Percentiles rank a stretch among this genome's conserved stretches.
phyloP scores from a whole-genome alignment of 2,888 invertebrate species.

The Xestia rhomboidea region DNA sequence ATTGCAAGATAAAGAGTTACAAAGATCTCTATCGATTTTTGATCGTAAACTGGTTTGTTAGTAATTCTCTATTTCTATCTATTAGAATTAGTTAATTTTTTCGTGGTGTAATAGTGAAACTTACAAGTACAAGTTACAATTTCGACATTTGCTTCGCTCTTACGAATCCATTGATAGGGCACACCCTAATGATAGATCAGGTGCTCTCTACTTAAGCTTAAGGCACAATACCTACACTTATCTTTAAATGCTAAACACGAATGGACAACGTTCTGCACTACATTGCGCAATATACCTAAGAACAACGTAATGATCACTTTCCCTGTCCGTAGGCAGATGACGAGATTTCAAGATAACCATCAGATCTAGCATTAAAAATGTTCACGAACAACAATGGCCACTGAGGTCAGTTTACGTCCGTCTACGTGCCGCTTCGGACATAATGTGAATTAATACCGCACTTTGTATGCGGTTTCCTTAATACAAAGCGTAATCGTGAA shows the following conservation, averaged over 20 bases:
- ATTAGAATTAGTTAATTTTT: constrained; percentile 14
- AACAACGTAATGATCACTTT: constrained; percentile 76
- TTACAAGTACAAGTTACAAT: constrained; percentile 1
- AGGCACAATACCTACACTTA: constrained; percentile 27
- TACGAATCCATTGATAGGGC: constrained; percentile 10
- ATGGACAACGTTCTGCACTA: constrained; percentile 68
- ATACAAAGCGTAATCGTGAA: constrained; percentile 41
- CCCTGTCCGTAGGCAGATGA: constrained; percentile 78
- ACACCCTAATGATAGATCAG: constrained; percentile 33
- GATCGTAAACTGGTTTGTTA: constrained; percentile 34
- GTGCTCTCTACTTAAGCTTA: constrained; percentile 19
- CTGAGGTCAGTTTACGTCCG: constrained; percentile 53
- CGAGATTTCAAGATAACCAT: constrained; percentile 47
- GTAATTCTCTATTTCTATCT: constrained; percentile 9
- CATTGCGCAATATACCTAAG: constrained; percentile 71
- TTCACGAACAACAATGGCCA: constrained; percentile 43
- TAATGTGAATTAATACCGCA: constrained; percentile 48
- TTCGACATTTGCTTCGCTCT: constrained; percentile 6
- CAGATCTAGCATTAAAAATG: constrained; percentile 49
- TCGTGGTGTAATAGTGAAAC: constrained; percentile 5
- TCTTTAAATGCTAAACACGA: constrained; percentile 44
- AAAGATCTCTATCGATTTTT: constrained; percentile 31
- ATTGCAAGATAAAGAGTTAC: constrained; percentile 4
- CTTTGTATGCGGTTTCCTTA: constrained; percentile 59
- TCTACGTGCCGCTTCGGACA: constrained; percentile 33